phyloP scores from a whole-genome alignment of 2,888 invertebrate genomes.

The Dilophus febrilis region DNA sequence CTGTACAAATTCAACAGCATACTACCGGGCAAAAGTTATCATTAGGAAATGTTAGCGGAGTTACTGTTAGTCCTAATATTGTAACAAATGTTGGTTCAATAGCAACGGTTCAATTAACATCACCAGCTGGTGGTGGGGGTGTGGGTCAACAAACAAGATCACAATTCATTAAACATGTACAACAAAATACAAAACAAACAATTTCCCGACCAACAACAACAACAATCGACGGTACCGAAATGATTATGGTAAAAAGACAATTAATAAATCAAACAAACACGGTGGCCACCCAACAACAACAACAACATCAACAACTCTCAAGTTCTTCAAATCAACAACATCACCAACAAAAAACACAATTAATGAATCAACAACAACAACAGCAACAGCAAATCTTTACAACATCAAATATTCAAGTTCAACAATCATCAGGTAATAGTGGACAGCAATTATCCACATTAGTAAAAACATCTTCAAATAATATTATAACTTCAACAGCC shows the following conservation, averaged over 20 bases:
- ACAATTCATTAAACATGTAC: conserved; percentile 27
- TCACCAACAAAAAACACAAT: too few relatives aligned
- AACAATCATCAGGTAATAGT: conserved; percentile 14
- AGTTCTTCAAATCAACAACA: too few relatives aligned
- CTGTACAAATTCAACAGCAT: conserved; percentile 23
- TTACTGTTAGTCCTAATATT: conserved; percentile 5
- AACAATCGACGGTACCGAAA: conserved; percentile 39
- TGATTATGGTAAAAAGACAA: conserved; percentile 40
- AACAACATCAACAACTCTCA: background rate
- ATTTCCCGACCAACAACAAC: conserved; percentile 35
- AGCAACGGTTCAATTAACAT: conserved; percentile 33
- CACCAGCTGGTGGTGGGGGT: conserved; percentile 13
- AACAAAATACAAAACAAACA: conserved; percentile 31
- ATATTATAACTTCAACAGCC: conserved; percentile 26
- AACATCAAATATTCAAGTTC: conserved; percentile 33
- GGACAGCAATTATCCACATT: conserved; percentile 20
- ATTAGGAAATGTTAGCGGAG: conserved; percentile 22
- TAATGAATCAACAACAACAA: conserved; percentile 21
- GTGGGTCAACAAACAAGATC: conserved; percentile 26
- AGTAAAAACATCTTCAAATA: conserved; percentile 30
- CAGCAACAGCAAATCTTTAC: conserved; percentile 39
- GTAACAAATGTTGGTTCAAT: conserved; percentile 21
- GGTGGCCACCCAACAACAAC: background rate
- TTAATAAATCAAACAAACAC: conserved; percentile 18
- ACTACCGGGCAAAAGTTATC: conserved; percentile 25